Evolutionary conservation across 2,888 invertebrate species (phyloP), one percentile per base, ranked within the genome.

Genomic region (Acrocyrtus sp.): DNA sequence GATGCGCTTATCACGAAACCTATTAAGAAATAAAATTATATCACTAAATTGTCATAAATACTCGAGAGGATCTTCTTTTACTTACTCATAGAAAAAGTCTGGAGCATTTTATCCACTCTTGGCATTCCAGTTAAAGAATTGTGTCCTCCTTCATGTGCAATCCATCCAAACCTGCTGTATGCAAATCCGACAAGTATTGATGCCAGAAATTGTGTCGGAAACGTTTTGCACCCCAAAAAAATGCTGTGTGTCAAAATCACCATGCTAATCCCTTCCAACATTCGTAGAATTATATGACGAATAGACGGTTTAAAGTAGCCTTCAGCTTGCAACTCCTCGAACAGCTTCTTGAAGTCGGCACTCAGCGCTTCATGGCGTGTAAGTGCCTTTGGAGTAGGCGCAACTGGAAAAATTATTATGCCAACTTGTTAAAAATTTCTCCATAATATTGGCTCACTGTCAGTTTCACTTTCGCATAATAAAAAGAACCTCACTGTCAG

Each of bases 61-160:
- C n/a, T n/a, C n/a, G n/a, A n/a, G n/a, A n/a, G n/a, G n/a, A n/a
- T n/a, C n/a, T n/a, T n/a, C n/a, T n/a, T n/a, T n/a, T n/a, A n/a
- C n/a, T n/a, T n/a, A n/a, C n/a, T n/a, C n/a, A n/a, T n/a, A n/a
- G n/a, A n/a, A n/a, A n/a, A n/a, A n/a, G n/a, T n/a, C n/a, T n/a
- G 76, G 10, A 78, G 22, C 47, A 78, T 61, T 48, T 74, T 67
- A 53, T 80, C 78, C 27, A 74, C 22, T 45, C 72, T 75, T 5
- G 75, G 61, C 27, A 41, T 72, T 34, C 80, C 78, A 2, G 78
- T 80, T 4, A 79, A 60, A 0, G 74, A 67, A 41, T 73, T 70
- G 58, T 80, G 80, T 15, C 80, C 78, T n/a, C 69, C 77, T 61
- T 80, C 80, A 60, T 80, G 78, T 3, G 21, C 21, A 15, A 56